phyloP scores from a whole-genome alignment of 1,140 invertebrate species.

The Idris sp. region DNA sequence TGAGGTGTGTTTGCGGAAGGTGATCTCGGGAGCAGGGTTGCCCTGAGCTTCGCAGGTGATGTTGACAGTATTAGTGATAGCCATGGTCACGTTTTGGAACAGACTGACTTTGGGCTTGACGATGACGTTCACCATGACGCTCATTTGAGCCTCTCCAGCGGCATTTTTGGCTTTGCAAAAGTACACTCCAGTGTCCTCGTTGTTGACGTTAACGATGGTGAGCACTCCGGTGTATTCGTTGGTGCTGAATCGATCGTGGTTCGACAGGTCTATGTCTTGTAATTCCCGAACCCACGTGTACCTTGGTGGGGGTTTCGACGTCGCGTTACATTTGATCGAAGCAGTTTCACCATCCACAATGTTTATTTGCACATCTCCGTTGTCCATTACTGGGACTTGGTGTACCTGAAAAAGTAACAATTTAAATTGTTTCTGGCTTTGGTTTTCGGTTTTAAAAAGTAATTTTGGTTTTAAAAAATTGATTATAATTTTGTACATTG shows the following conservation, averaged over 20 bases:
- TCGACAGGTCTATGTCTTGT: conserved; percentile 83
- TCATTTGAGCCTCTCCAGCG: conserved; percentile 84
- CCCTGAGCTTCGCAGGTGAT: conserved; percentile 87
- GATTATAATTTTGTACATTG: not conserved
- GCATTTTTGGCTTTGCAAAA: conserved; percentile 89
- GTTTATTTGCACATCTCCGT: conserved; percentile 62
- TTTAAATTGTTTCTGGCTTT: no score
- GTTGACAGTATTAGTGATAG: conserved; percentile 81
- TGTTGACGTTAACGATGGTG: conserved; percentile 86
- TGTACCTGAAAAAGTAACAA: conserved; percentile 86
- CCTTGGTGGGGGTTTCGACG: conserved; percentile 88
- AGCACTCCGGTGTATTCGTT: conserved; percentile 84
- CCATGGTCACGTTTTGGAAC: conserved; percentile 85
- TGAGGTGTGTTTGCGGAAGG: conserved; percentile 83
- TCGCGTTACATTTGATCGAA: conserved; percentile 85
- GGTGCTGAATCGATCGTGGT: conserved; percentile 85
- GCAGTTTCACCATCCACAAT: conserved; percentile 88
- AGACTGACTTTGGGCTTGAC: conserved; percentile 89
- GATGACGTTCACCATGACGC: conserved; percentile 83
- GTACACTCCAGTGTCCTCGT: conserved; percentile 88
- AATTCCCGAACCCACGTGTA: conserved; percentile 88
- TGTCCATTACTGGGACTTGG: conserved; percentile 80
- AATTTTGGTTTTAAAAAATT: no score
- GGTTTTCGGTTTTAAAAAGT: no score
- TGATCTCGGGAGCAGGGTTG: conserved; percentile 86